Conservation (phyloP, 2,888 invertebrate species). For the Archips crataeganus region DNA sequence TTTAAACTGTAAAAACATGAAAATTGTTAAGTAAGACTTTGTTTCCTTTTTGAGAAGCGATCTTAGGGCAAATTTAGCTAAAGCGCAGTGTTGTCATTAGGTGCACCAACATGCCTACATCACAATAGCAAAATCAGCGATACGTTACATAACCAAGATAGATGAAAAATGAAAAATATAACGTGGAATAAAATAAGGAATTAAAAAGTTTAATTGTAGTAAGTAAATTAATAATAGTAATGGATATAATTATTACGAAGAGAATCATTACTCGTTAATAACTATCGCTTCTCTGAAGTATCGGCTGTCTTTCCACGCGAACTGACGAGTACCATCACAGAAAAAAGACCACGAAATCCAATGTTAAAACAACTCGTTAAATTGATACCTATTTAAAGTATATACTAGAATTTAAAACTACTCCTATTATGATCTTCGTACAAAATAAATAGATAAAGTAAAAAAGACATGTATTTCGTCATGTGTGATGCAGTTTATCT, state of each 20-base stretch:
- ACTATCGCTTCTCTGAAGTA: conserved; percentile 98
- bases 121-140: conserved; percentile 64
- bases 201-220: conserved; percentile 68
- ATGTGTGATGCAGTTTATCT: neutral
- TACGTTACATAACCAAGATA: conserved; percentile 59
- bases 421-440: neutral
- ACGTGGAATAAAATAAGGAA: conserved; percentile 73
- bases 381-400: conserved; percentile 48
- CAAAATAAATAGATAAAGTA: neutral
- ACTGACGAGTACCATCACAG: conserved; percentile 86
- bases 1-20: conserved; percentile 73
- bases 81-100: conserved; percentile 63
- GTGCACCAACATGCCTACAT: conserved; percentile 78
- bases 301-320: conserved; percentile 98
- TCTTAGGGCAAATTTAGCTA: conserved; percentile 50
- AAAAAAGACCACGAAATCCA: conserved; percentile 74
- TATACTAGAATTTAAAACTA: neutral
- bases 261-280: conserved; percentile 92
- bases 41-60: conserved; percentile 23
- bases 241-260: conserved; percentile 80
- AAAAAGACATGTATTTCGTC: neutral
- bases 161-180: conserved; percentile 56
- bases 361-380: conserved; percentile 66
- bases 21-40: conserved; percentile 35
- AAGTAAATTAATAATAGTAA: conserved; percentile 74